Conservation (phyloP, 2,888 invertebrate species). For the Elgonia sp. region DNA sequence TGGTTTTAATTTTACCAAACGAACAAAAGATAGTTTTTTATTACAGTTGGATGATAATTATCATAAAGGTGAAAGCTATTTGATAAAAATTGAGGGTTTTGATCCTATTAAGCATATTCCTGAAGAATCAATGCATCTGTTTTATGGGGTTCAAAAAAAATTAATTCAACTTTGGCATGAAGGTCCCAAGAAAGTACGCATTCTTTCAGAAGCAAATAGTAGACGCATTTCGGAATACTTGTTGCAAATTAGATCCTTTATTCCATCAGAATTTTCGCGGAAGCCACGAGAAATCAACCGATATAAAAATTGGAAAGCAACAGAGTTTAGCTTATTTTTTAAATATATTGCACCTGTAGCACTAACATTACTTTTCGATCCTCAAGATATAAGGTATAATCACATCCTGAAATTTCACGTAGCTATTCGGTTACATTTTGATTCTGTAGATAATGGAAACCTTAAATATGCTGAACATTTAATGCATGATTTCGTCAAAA, state of each 20-base stretch:
- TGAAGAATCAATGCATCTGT: slow-evolving; percentile 25
- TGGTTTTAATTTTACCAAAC: slow-evolving; percentile 2
- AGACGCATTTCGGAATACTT: not conserved
- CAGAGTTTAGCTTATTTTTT: slow-evolving; percentile 22
- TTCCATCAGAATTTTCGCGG: slow-evolving; percentile 15
- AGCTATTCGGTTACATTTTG: slow-evolving; percentile 35
- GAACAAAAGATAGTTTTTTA: slow-evolving; percentile 34
- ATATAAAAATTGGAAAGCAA: slow-evolving; percentile 35
- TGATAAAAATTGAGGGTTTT: slow-evolving; percentile 9
- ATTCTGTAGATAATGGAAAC: not conserved
- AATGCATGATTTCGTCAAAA: slow-evolving; percentile 16
- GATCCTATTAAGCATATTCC: slow-evolving; percentile 16
- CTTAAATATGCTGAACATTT: slow-evolving; percentile 7
- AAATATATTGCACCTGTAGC: slow-evolving; percentile 24
- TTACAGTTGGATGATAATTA: not conserved
- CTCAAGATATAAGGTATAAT: slow-evolving; percentile 14
- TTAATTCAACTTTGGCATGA: slow-evolving; percentile 11
- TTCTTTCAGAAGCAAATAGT: not conserved
- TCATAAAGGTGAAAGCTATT: not conserved
- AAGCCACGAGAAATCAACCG: slow-evolving; percentile 22
- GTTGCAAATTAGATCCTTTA: not conserved
- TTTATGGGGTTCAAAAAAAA: slow-evolving; percentile 20
- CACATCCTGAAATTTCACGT: slow-evolving; percentile 18
- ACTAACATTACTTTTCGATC: slow-evolving; percentile 1
- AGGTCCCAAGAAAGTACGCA: not conserved